Percentiles rank a stretch among this genome's conserved stretches.
Conservation (phyloP, 2,888 invertebrate genomes). For the Sialis lutaria region DNA sequence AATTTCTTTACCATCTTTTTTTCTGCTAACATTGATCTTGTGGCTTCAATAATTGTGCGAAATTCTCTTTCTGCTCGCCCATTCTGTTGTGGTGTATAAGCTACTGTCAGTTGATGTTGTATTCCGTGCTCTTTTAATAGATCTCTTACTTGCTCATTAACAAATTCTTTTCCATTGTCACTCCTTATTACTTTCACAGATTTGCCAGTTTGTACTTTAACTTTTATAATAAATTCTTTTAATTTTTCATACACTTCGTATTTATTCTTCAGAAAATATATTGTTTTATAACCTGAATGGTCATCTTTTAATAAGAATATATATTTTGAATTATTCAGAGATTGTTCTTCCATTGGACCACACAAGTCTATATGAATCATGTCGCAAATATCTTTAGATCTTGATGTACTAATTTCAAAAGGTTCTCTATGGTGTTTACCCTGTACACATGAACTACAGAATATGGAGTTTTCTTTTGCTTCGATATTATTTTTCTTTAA, state of each 20-base stretch:
- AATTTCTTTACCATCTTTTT: no score
- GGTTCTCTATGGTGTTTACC: no score
- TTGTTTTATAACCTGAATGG: not conserved
- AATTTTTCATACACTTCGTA: conserved; percentile 1
- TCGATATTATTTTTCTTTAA: conserved; percentile 8
- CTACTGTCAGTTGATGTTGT: no score
- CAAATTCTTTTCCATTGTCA: conserved; percentile 5
- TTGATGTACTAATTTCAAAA: no score
- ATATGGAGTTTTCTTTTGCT: conserved; percentile 6
- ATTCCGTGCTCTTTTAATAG: conserved; percentile 1
- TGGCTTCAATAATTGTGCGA: no score
- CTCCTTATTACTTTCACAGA: not conserved
- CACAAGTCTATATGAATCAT: conserved; percentile 9
- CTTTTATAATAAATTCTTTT: not conserved
- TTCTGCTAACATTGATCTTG: no score
- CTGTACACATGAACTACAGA: conserved; percentile 4
- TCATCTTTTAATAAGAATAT: conserved; percentile 7
- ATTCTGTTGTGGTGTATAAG: no score
- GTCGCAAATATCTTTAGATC: no score
- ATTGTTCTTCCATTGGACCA: conserved; percentile 8
- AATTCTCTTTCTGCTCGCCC: no score
- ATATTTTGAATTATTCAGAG: conserved; percentile 6
- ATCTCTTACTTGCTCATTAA: not conserved
- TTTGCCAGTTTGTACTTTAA: no score
- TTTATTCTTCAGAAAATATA: conserved; percentile 7